Evolutionary conservation across 2,888 invertebrate genomes (phyloP), one percentile per base, ranked within the genome.

Genomic region (Chloroclystis v-ata): DNA sequence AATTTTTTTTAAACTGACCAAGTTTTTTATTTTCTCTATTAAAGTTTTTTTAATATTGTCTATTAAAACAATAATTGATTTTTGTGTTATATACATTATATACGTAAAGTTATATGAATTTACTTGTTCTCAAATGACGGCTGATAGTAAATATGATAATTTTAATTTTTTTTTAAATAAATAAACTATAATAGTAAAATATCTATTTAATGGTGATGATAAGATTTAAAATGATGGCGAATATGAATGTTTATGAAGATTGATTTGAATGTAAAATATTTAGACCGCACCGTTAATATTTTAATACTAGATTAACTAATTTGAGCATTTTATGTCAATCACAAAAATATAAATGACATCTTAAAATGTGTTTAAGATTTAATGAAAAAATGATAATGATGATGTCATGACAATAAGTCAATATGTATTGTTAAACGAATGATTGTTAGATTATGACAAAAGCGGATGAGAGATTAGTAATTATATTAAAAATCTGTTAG

Each of bases 401-500:
- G 14, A 13, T 28, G 26, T 40, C 13, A 39, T 44, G 12, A 37
- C 30, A n/a, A 37, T 37, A 12, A 32, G 16, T 13, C 7, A 30
- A 11, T 37, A n/a, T 41, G 32, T 20, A 9, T 33, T 29, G 20
- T 35, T 39, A 11, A 25, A 13, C 7, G 0, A 28, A 13, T 40
- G 29, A 35, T 44, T 37, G 43, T 25, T 29, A 33, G 35, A 40
- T 25, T 37, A 43, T 43, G 33, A 41, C 28, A 25, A 37, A 37
- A 43, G 30, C 40, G 37, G 32, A 35, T 43, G 14, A 48, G 14
- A 44, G 37, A 54, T 51, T 43, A 50, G 46, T 46, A 51, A 42
- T 52, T 45, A 63, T 67, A 43, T 46, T 46, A 46, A 47, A 49
- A 51, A 46, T 55, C 48, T 47, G 57, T 55, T 53, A 53, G 55